A percentile compares a stretch with the other conserved stretches of the same genome.
These are phyloP conservation scores for Apotomis capreana DNA, from an alignment of 2,888 invertebrate genomes.

Conservation along the genomic window DNA sequence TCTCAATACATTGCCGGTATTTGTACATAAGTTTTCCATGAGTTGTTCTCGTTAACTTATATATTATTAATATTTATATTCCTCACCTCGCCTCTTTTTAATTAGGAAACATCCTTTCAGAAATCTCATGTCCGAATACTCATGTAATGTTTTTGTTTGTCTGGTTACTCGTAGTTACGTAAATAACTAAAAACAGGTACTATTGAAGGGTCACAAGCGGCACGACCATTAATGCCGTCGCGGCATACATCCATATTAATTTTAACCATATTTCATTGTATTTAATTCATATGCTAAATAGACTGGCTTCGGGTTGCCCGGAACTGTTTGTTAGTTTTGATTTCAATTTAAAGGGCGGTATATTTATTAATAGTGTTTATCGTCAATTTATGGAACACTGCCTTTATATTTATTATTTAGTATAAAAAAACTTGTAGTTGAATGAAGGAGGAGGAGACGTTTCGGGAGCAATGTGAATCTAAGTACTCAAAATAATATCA, in stretches of 20 bases:
- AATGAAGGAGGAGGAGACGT: too few species aligned
- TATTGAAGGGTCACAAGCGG: conserved; percentile 48
- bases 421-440: background rate
- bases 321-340: conserved; percentile 54
- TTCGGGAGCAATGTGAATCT: too few species aligned
- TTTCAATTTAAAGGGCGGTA: conserved; percentile 33
- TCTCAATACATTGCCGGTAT: too few species aligned
- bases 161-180: background rate
- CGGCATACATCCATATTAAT: conserved; percentile 89
- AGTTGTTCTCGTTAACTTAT: too few species aligned
- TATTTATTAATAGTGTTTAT: conserved; percentile 8
- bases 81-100: too few species aligned
- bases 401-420: background rate
- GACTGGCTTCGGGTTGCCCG: conserved; percentile 63
- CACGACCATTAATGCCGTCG: conserved; percentile 53
- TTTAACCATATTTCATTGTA: conserved; percentile 90
- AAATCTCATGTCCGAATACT: too few species aligned
- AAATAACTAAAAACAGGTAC: background rate
- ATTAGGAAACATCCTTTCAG: too few species aligned
- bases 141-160: too few species aligned
- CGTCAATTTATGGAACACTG: background rate
- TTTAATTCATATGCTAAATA: conserved; percentile 93
- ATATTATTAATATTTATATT: too few species aligned
- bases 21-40: too few species aligned
- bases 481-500: too few species aligned